Conservation (phyloP, 1,140 invertebrate genomes). For the Calephelis nemesis region DNA sequence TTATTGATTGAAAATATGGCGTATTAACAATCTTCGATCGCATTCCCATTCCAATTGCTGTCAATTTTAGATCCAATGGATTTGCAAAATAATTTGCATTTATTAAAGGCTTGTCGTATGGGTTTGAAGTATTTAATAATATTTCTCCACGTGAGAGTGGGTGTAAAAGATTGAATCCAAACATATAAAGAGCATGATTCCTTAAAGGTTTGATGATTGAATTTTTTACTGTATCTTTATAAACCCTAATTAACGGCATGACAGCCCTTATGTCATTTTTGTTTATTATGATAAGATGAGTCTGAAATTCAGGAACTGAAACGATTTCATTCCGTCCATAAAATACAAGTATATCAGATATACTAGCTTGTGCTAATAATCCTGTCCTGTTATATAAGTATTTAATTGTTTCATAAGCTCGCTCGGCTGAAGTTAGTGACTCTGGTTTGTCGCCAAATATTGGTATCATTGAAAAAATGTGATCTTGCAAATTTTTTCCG, state of each 20-base stretch:
- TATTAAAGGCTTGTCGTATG: slow-evolving; percentile 83
- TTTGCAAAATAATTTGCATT: slow-evolving; percentile 89
- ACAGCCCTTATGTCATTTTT: background rate
- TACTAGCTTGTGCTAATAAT: background rate
- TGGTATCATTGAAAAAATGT: slow-evolving; percentile 57
- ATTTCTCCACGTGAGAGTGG: no score
- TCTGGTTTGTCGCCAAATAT: slow-evolving; percentile 44
- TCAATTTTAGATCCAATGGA: slow-evolving; percentile 81
- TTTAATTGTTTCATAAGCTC: slow-evolving; percentile 1
- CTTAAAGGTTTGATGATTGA: slow-evolving; percentile 58
- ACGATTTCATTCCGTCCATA: background rate
- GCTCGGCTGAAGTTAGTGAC: slow-evolving; percentile 13
- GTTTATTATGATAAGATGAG: background rate
- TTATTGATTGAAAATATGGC: slow-evolving; percentile 59
- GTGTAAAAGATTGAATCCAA: slow-evolving; percentile 20
- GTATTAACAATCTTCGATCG: no score
- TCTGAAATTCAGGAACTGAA: background rate
- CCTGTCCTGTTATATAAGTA: slow-evolving; percentile 59
- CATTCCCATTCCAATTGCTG: no score
- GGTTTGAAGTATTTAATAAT: no score
- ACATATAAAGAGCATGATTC: slow-evolving; percentile 57
- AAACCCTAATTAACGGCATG: background rate
- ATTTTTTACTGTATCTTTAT: slow-evolving; percentile 38
- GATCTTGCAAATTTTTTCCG: no score
- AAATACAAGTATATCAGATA: background rate